These are phyloP conservation scores for Monoplex corrugatus DNA, from an alignment of 2,888 invertebrate genomes.

Conservation along the genomic window DNA sequence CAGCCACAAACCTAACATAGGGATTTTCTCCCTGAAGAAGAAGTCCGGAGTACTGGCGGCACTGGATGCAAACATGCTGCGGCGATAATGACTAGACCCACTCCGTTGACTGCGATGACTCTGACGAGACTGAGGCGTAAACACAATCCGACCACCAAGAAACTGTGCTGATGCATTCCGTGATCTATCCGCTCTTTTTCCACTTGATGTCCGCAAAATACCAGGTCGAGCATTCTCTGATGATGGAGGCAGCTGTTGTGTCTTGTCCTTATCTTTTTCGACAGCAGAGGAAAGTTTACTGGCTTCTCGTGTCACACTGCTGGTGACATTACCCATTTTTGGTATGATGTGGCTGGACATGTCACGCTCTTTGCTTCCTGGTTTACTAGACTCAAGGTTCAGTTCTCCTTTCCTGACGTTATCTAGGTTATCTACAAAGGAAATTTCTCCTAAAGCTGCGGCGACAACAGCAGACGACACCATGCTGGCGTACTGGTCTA, in stretches of 20 bases:
- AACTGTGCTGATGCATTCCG: conserved; percentile 49
- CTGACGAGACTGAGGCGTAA: conserved; percentile 30
- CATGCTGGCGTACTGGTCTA: conserved; percentile 51
- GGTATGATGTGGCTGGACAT: background rate
- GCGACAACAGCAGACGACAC: conserved; percentile 51
- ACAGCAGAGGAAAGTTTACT: background rate
- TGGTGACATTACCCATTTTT: background rate
- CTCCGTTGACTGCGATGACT: conserved; percentile 48
- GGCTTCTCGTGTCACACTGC: background rate
- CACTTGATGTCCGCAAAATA: conserved; percentile 26
- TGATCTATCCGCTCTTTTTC: conserved; percentile 28
- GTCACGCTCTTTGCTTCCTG: background rate
- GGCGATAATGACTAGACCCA: conserved; percentile 64
- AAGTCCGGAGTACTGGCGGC: conserved; percentile 70
- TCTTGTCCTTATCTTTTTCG: background rate
- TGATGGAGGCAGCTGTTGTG: background rate
- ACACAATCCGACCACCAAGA: conserved; percentile 50
- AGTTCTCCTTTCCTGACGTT: background rate
- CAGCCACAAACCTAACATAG: conserved; percentile 58
- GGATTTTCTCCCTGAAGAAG: conserved; percentile 62
- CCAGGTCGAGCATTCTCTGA: background rate
- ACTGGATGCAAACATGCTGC: conserved; percentile 66
- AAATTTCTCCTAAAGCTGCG: conserved; percentile 43
- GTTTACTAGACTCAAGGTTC: background rate
- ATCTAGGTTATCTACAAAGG: background rate